Evolutionary conservation across 2,888 invertebrate genomes (phyloP), one percentile per base, ranked within the genome.

Genomic region (Dendrolimus houi): DNA sequence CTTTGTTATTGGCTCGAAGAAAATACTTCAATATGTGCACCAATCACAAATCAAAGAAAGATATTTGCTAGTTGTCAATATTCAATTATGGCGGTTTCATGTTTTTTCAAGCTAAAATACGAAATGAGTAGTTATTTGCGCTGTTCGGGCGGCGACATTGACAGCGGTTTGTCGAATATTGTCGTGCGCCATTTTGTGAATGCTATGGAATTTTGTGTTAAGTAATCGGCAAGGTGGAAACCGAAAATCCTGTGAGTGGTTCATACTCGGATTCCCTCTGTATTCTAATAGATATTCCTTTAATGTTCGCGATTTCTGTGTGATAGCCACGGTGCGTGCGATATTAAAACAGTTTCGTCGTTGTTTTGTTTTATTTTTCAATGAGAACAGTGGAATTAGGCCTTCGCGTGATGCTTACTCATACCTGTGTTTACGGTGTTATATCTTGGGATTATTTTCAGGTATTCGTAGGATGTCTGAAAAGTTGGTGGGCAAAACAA

Each of bases 101-200:
- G 84, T 88, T 90, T 89, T 89, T 91, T 88, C 86, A 80, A 85
- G 79, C 82, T 80, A 80, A 85, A 84, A 84, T 81, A 82, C 82
- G 86, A 89, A 89, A 88, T 85, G 85, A 85, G 83, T 84, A 78
- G 83, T 75, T 84, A 84, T 85, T 85, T 87, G 85, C 84, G 86
- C 84, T 81, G 84, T 79, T 74, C 77, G 76, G 79, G 83, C 83
- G 81, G 84, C 85, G 88, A 87, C 87, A 82, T 84, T 89, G 87
- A 87, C 87, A 87, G 87, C 81, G 78, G 79, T 81, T 87, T 82
- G 83, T 85, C 80, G 83, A 82, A 83, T 85, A 86, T 79, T 83
- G 74, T 81, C 79, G 77, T 87, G 81, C 89, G 90, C 90, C 89
- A 90, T 91, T 89, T 91, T 90, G 89, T 87, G 71, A 77, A 79